These are phyloP conservation scores for Drosophila ezoana DNA, from an alignment of 2,888 invertebrate species.

Conservation along the genomic window DNA sequence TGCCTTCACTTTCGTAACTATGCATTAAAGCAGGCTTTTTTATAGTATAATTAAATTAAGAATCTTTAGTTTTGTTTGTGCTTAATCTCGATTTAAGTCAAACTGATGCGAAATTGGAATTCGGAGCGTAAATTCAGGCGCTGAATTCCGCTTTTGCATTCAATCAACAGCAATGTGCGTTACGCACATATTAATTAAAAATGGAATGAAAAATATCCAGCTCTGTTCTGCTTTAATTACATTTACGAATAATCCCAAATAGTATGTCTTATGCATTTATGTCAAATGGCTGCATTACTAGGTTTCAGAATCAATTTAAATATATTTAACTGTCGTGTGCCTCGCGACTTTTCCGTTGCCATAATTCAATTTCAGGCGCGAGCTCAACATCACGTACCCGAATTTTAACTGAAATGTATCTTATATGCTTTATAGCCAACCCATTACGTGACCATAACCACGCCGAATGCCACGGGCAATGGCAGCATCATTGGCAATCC, in stretches of 20 bases:
- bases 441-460: slow-evolving; percentile 85
- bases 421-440: slow-evolving; percentile 80
- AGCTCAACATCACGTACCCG: slow-evolving; percentile 26
- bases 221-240: too few species aligned
- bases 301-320: neutral
- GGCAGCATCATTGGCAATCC: slow-evolving; percentile 48
- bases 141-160: too few species aligned
- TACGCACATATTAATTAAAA: too few species aligned
- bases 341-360: neutral
- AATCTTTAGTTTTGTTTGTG: too few species aligned
- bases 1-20: too few species aligned
- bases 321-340: slow-evolving; percentile 15
- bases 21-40: too few species aligned
- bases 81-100: too few species aligned
- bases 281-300: neutral
- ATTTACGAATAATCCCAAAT: neutral
- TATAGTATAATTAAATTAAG: too few species aligned
- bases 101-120: too few species aligned
- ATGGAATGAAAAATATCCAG: too few species aligned
- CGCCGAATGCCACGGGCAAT: slow-evolving; percentile 86
- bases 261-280: neutral
- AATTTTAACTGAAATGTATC: slow-evolving; percentile 15
- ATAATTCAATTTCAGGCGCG: slow-evolving; percentile 27
- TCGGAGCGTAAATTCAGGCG: too few species aligned
- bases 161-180: too few species aligned